These are phyloP conservation scores for Lepidochitona cinerea DNA, from an alignment of 2,888 invertebrate species.

Conservation along the genomic window DNA sequence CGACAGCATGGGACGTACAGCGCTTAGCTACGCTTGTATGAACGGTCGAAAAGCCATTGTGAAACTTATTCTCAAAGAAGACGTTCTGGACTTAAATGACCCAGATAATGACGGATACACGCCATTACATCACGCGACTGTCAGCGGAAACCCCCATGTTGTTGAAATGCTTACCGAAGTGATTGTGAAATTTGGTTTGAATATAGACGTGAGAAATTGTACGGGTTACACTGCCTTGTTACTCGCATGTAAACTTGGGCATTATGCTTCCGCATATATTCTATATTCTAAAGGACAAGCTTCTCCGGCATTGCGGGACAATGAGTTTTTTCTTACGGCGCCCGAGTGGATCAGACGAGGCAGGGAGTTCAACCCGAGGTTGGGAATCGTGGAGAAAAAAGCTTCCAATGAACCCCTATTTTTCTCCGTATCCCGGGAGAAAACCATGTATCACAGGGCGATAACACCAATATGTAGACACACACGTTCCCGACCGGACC, in stretches of 20 bases:
- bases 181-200: slow-evolving; percentile 56
- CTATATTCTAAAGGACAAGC: slow-evolving; percentile 55
- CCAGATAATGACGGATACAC: slow-evolving; percentile 68
- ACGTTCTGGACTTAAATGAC: slow-evolving; percentile 58
- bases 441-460: slow-evolving; percentile 52
- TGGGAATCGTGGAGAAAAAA: neutral
- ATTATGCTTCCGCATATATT: slow-evolving; percentile 61
- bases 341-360: slow-evolving; percentile 57
- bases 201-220: slow-evolving; percentile 59
- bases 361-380: neutral
- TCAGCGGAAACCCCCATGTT: slow-evolving; percentile 59
- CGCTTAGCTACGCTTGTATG: slow-evolving; percentile 64
- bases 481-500: slow-evolving; percentile 34
- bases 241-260: slow-evolving; percentile 62
- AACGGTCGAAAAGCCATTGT: slow-evolving; percentile 58
- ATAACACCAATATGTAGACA: slow-evolving; percentile 48
- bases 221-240: slow-evolving; percentile 65
- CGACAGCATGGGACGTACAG: slow-evolving; percentile 64
- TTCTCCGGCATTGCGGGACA: slow-evolving; percentile 59
- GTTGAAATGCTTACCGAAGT: slow-evolving; percentile 46
- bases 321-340: slow-evolving; percentile 60
- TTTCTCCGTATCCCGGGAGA: slow-evolving; percentile 42
- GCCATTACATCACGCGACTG: slow-evolving; percentile 60
- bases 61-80: slow-evolving; percentile 52
- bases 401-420: slow-evolving; percentile 6